These are phyloP conservation scores for Phrynosoma platyrhinos DNA, from an alignment of 2,113 vertebrate genomes.

Conservation along the genomic window DNA sequence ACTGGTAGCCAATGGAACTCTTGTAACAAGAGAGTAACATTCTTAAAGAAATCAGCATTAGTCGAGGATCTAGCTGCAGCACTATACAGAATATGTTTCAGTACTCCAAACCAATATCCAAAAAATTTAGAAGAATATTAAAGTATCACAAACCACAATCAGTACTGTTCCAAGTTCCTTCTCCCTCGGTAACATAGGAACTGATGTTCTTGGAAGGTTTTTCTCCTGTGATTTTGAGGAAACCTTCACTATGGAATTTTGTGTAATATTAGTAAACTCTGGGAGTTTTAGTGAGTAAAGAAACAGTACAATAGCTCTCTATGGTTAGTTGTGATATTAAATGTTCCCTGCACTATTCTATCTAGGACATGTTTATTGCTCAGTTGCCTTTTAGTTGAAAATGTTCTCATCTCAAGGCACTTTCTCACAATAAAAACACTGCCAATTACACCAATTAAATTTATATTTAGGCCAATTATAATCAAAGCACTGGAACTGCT, in stretches of 20 bases:
- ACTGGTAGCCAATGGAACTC: too few species aligned
- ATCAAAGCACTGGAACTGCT: conserved; percentile 31
- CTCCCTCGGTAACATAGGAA: neutral
- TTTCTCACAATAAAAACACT: neutral
- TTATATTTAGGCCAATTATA: conserved; percentile 4
- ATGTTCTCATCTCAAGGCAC: neutral
- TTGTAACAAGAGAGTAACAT: too few species aligned
- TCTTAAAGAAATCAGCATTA: too few species aligned
- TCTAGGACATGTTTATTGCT: conserved; percentile 30
- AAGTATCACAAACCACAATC: neutral
- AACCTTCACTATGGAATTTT: conserved; percentile 51
- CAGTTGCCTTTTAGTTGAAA: conserved; percentile 2
- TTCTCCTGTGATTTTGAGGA: conserved; percentile 46
- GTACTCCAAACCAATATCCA: too few species aligned
- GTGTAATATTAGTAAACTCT: conserved; percentile 56
- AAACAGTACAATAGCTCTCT: conserved; percentile 29
- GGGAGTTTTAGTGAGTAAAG: conserved; percentile 48
- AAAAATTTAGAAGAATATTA: too few species aligned
- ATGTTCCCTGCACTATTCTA: neutral
- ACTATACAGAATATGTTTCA: too few species aligned
- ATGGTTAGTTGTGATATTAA: conserved; percentile 35
- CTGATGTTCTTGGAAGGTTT: neutral
- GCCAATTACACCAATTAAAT: conserved; percentile 6
- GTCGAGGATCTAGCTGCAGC: too few species aligned
- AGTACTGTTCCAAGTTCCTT: neutral